A percentile compares a stretch with the other conserved stretches of the same genome.
Conservation (phyloP, 2,797 vertebrate species). For the Aythya fuligula region DNA sequence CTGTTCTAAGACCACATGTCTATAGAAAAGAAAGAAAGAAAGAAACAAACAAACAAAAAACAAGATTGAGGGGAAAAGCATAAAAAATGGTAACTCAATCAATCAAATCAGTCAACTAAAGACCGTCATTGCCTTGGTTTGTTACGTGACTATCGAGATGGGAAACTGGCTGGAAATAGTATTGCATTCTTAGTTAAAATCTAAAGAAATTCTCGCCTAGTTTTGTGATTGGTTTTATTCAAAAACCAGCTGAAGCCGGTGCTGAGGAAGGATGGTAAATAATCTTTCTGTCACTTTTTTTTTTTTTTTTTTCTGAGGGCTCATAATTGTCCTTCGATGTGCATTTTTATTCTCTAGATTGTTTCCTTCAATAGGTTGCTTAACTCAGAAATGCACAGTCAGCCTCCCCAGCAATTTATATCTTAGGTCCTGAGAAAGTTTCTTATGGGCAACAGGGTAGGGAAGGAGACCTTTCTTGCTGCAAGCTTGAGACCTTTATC, state of each 20-base stretch:
- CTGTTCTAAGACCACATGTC: not conserved
- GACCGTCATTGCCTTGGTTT: too few relatives aligned
- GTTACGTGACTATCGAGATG: too few relatives aligned
- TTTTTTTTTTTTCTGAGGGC: not conserved
- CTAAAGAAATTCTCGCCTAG: too few relatives aligned
- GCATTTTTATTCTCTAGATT: not conserved
- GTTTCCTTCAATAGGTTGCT: not conserved
- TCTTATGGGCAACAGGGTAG: not conserved
- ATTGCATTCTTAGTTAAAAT: too few relatives aligned
- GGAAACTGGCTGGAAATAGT: too few relatives aligned
- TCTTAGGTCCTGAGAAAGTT: not conserved
- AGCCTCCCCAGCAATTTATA: not conserved
- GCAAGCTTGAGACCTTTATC: not conserved
- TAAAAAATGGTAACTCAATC: not conserved
- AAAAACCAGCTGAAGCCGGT: not conserved
- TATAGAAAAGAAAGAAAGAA: not conserved
- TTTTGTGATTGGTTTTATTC: too few relatives aligned
- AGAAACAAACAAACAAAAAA: not conserved
- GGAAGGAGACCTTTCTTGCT: not conserved
- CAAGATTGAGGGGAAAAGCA: not conserved
- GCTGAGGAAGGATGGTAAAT: not conserved
- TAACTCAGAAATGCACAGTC: not conserved
- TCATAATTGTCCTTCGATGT: rapidly evolving
- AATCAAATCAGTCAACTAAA: not conserved
- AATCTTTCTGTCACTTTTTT: not conserved